Evolutionary conservation across 2,113 vertebrate species (phyloP), one percentile per base, ranked within the genome.

Genomic region (Typhlomys cinereus): DNA sequence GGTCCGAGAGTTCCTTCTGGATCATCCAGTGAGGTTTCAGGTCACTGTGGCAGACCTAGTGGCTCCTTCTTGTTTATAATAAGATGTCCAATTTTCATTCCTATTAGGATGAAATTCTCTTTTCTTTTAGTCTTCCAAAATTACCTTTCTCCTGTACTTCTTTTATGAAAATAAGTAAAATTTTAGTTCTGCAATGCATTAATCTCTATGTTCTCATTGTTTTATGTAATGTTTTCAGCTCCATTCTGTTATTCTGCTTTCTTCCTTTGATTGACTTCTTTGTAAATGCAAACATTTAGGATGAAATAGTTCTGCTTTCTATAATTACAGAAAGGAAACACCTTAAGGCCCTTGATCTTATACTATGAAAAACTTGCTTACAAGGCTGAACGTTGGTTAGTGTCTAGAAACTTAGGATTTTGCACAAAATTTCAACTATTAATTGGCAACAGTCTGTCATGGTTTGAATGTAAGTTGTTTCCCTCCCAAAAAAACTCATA

Each of bases 141-240:
- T 73, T 66, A 48, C 64, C 52, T 83, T 84, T 78, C 27, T 57
- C 44, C 85, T 86, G 4, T 12, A 52, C 5, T 79, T 34, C 70
- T 54, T 74, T 81, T 71, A 41, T 21, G 25, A 48, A 86, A 61
- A 41, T 31, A 52, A 83, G 79, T 46, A 48, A 80, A n/a, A 69
- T 61, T 92, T 88, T 66, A 90, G 46, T 78, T 74, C 23, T 90
- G 1, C 29, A 82, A 52, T 85, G 94, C 36, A 48, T 88, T 81
- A 82, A 64, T 52, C 20, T 90, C 25, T 21, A 11, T 75, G 61
- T 29, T 74, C 39, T 54, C 34, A 71, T 25, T 90, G n/a, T 46
- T 78, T 90, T 7, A 67, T 82, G 85, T 48, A n/a, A 74, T 41
- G 4, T 69, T 52, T n/a, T n/a, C n/a, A n/a, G n/a, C n/a, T n/a